phyloP scores from a whole-genome alignment of 1,140 invertebrate genomes.

The Hydropsyche tenuis region DNA sequence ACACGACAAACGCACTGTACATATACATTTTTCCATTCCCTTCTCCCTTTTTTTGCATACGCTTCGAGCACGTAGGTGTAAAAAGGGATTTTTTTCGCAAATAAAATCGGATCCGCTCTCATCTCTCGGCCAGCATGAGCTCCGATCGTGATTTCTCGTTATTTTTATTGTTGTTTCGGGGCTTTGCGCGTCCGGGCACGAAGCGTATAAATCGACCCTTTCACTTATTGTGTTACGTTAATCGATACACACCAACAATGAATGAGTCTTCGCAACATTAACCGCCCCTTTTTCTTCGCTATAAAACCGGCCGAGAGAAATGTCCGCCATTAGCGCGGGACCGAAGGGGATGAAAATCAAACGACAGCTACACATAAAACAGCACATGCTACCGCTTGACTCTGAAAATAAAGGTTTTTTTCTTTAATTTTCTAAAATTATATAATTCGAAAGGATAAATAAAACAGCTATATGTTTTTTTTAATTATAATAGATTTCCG shows the following conservation, averaged over 20 bases:
- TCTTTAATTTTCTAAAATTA: too few relatives aligned
- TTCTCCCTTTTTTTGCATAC: too few relatives aligned
- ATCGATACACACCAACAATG: constrained; percentile 29
- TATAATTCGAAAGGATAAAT: too few relatives aligned
- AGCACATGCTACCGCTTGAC: too few relatives aligned
- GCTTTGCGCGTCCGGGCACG: constrained; percentile 3
- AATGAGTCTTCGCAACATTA: constrained; percentile 29
- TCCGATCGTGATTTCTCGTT: not conserved
- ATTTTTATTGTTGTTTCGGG: constrained; percentile 16
- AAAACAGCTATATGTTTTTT: too few relatives aligned
- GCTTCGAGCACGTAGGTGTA: not conserved
- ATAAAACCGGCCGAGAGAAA: constrained; percentile 24
- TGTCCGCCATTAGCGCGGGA: constrained; percentile 25
- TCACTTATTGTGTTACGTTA: constrained; percentile 30
- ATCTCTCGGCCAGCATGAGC: not conserved
- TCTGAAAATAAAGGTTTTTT: too few relatives aligned
- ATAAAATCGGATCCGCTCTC: not conserved
- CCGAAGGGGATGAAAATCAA: constrained; percentile 26
- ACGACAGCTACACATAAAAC: not conserved
- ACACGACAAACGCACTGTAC: too few relatives aligned
- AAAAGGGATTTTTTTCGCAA: not conserved
- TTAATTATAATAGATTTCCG: too few relatives aligned
- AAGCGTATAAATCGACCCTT: constrained; percentile 29
- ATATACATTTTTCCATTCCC: too few relatives aligned
- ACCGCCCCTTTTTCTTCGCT: constrained; percentile 7